Evolutionary conservation across 37 sponge, comb jelly and placozoan genomes (phyloP).

Genomic region (Mnemiopsis leidyi): DNA sequence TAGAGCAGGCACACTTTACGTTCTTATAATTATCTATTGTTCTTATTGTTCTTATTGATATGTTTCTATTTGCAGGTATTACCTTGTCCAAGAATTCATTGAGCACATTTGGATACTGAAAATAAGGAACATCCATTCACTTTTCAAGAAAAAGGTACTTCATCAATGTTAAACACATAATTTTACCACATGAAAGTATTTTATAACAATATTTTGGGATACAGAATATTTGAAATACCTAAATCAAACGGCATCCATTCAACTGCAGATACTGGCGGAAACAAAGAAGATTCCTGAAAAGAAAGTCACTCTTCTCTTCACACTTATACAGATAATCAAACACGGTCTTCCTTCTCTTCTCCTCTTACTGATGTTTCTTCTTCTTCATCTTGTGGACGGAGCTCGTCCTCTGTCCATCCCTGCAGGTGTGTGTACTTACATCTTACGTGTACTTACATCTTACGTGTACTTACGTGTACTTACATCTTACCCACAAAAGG

Average conservation of each 20-base stretch:
- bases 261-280: not conserved
- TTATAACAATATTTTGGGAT: no score
- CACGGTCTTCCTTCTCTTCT: conserved; percentile 20
- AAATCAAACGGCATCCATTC: no score
- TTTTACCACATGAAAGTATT: no score
- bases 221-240: no score
- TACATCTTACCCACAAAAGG: no score
- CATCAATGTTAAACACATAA: not conserved
- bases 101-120: conserved; percentile 60
- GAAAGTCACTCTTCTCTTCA: not conserved
- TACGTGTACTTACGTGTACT: no score
- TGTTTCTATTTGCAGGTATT: conserved; percentile 41
- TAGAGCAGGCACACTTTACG: no score
- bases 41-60: no score
- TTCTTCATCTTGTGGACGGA: not conserved
- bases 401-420: not conserved
- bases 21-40: no score
- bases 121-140: conserved; percentile 24
- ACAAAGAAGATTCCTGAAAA: not conserved
- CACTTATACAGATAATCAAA: not conserved
- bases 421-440: no score
- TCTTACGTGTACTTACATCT: no score
- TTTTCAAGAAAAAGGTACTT: conserved; percentile 35
- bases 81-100: not conserved
- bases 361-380: not conserved